Conservation (phyloP, 2,113 vertebrate species). For the Cromileptes altivelis region DNA sequence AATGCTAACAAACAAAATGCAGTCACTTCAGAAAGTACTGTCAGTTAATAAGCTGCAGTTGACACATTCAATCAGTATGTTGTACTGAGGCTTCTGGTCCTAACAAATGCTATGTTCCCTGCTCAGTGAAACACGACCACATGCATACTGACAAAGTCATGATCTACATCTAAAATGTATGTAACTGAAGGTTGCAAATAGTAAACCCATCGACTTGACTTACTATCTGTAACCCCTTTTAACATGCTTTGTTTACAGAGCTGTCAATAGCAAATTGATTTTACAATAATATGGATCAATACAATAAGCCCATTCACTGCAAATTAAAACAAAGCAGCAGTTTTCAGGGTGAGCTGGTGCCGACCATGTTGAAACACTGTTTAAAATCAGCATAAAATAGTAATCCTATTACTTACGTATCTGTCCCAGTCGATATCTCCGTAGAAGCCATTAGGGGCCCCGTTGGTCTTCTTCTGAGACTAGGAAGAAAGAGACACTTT, state of each 20-base stretch:
- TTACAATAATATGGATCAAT: constrained; percentile 18
- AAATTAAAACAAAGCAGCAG: constrained; percentile 11
- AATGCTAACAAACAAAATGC: neutral
- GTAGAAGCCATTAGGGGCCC: constrained; percentile 96
- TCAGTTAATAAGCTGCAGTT: neutral
- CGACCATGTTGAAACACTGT: neutral
- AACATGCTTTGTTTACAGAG: neutral
- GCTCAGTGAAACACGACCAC: constrained; percentile 1
- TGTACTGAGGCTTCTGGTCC: neutral
- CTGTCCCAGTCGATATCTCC: constrained; percentile 98
- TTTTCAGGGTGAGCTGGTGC: no score
- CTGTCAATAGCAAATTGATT: constrained; percentile 1
- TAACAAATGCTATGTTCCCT: neutral
- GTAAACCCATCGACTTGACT: neutral
- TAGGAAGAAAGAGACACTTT: constrained; percentile 45
- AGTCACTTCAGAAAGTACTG: neutral
- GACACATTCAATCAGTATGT: neutral
- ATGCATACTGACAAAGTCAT: constrained; percentile 10
- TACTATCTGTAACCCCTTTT: neutral
- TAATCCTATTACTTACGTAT: constrained; percentile 90
- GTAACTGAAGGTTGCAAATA: neutral
- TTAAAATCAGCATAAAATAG: constrained; percentile 6
- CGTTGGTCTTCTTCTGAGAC: constrained; percentile 94
- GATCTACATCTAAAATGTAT: constrained; percentile 2
- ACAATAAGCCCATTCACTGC: neutral